phyloP scores from a whole-genome alignment of 2,888 invertebrate species.

The Cantharis flavilabris region DNA sequence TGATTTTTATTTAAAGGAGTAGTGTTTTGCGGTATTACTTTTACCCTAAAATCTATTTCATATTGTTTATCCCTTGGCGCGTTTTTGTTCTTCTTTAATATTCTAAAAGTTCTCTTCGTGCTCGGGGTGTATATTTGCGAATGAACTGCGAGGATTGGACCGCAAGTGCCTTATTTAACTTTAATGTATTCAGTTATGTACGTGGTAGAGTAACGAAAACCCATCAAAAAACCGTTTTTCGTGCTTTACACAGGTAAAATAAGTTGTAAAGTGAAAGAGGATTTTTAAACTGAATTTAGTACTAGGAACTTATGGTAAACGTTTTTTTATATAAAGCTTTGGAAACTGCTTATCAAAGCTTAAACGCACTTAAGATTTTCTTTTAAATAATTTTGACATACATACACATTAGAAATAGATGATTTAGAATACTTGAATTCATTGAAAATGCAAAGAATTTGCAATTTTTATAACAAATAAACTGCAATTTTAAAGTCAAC shows the following conservation, averaged over 20 bases:
- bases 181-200: slow-evolving; percentile 39
- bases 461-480: too few species aligned
- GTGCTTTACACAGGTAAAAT: slow-evolving; percentile 32
- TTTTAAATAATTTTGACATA: not conserved
- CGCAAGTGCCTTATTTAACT: slow-evolving; percentile 37
- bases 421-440: not conserved
- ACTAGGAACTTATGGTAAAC: not conserved
- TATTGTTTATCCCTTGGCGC: slow-evolving; percentile 40
- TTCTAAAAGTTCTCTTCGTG: slow-evolving; percentile 33
- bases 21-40: slow-evolving; percentile 9
- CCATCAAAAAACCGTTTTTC: slow-evolving; percentile 29
- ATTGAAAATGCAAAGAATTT: too few species aligned
- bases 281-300: slow-evolving; percentile 27
- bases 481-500: too few species aligned
- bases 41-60: slow-evolving; percentile 35
- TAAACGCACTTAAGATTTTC: not conserved
- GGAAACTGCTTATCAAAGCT: not conserved
- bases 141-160: slow-evolving; percentile 36
- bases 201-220: slow-evolving; percentile 33
- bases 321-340: slow-evolving; percentile 3
- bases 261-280: slow-evolving; percentile 33
- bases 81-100: slow-evolving; percentile 39
- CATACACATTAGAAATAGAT: not conserved
- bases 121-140: slow-evolving; percentile 34
- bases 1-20: not conserved